Evolutionary conservation across 2,113 vertebrate genomes (phyloP), one percentile per base, ranked within the genome.

Genomic region (Columba janthina): DNA sequence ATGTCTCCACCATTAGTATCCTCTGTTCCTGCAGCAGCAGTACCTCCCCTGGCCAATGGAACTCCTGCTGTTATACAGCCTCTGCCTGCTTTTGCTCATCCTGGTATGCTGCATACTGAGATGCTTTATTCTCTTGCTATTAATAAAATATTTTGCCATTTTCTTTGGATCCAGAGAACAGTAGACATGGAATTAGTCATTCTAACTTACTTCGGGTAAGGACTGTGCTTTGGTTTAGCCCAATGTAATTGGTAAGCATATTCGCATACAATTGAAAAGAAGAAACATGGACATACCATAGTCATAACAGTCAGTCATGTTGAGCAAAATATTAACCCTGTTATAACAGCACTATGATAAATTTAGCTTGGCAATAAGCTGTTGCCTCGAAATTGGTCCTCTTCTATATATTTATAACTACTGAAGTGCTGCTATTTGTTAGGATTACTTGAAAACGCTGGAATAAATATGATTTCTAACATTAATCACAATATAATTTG

Each of bases 1-100:
- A 98, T 99, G 97, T 99, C 99, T 54, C 99, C 99, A 31, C 99
- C 99, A 1, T 97, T 99, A 69, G 98, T 99, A 66, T 99, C 99
- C 15, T 98, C 99, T 14, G 98, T 98, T 62, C 98, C 98, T 31
- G 97, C 99, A 44, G 96, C 98, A 84, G 97, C 98, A 61, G 98
- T 99, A 86, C 99, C 99, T 77, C 98, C 99, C 53, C 97, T 99
- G 86, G 98, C 99, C 93, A 99, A 99, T 11, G 99, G 99, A 97
- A 97, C 99, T 34, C 99, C 99, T 82, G 98, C 98, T 61, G 98
- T 99, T 92, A 99, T 99, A 94, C 99, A 99, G 85, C 98, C 99
- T 91, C 98, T 99, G 93, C 97, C 98, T 78, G 98, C 98, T 92
- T 99, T 99, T 96, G 97, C 99, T 90, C 99, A 99, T 98, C 89